These are phyloP conservation scores for Chydorus sphaericus DNA, from an alignment of 2,888 invertebrate species.

Conservation along the genomic window DNA sequence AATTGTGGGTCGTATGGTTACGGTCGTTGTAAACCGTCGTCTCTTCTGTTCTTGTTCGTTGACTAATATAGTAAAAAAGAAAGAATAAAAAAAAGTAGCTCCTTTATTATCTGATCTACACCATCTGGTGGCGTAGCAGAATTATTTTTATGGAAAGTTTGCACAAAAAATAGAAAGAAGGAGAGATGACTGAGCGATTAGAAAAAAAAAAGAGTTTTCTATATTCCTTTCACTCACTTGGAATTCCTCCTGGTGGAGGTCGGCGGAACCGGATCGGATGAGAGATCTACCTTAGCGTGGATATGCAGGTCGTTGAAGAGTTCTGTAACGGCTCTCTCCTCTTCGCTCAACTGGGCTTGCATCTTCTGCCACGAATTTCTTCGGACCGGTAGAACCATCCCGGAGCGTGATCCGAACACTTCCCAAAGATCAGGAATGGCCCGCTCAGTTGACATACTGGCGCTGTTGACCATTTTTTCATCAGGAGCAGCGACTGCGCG, in stretches of 20 bases:
- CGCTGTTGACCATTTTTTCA: not conserved
- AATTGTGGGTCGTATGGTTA: conserved; percentile 1
- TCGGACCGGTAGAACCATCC: not conserved
- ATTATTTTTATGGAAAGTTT: too few relatives aligned
- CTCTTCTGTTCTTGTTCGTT: not conserved
- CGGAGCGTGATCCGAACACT: conserved; percentile 6
- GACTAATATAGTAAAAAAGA: not conserved
- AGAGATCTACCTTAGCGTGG: conserved; percentile 8
- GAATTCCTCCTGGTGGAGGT: too few relatives aligned
- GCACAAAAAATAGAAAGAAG: not conserved
- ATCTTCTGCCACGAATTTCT: conserved; percentile 9
- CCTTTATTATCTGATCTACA: too few relatives aligned
- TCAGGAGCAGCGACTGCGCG: not conserved
- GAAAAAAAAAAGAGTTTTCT: not conserved
- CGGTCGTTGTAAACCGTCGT: not conserved
- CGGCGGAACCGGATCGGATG: not conserved
- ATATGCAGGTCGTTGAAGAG: conserved; percentile 13
- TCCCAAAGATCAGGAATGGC: conserved; percentile 11
- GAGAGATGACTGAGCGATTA: not conserved
- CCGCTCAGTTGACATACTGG: conserved; percentile 8
- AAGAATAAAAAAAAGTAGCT: not conserved
- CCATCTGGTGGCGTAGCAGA: too few relatives aligned
- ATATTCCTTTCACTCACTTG: not conserved
- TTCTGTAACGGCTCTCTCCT: conserved; percentile 12
- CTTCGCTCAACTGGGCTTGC: conserved; percentile 2